Evolutionary conservation across 2,113 vertebrate genomes (phyloP).

Genomic region (Murina feae): DNA sequence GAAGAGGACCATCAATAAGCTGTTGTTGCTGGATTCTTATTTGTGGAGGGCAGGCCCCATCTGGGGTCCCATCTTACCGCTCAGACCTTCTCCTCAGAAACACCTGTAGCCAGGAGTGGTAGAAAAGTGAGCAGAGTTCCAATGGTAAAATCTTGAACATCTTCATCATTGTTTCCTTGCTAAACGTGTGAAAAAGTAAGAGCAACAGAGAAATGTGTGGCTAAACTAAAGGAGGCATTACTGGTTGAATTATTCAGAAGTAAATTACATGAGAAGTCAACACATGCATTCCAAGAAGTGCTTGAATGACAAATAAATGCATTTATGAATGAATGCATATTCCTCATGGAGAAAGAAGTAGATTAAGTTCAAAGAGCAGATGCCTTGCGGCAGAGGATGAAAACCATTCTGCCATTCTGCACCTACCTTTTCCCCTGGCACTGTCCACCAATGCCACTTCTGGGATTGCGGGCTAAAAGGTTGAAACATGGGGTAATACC

Average conservation of each 20-base stretch:
- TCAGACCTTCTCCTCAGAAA: background rate
- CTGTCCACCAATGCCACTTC: background rate
- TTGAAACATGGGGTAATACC: background rate
- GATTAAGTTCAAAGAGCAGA: fast-evolving
- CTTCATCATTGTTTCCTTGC: background rate
- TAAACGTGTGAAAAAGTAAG: background rate
- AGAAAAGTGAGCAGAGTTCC: background rate
- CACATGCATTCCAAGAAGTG: background rate
- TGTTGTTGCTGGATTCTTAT: fast-evolving
- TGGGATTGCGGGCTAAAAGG: background rate
- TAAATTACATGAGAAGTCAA: background rate
- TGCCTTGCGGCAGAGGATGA: fast-evolving
- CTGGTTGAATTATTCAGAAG: background rate
- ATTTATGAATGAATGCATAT: background rate
- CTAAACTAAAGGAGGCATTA: background rate
- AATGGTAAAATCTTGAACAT: background rate
- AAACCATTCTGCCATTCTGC: fast-evolving
- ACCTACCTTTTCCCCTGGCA: background rate
- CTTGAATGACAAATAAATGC: background rate
- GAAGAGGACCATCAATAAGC: background rate
- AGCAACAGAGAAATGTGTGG: background rate
- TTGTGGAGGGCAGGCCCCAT: background rate
- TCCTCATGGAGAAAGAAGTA: background rate
- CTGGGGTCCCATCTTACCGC: background rate
- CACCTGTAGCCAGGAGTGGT: background rate